Evolutionary conservation across 2,888 invertebrate genomes (phyloP), one percentile per base, ranked within the genome.

Genomic region (Caenorhabditis virilis): DNA sequence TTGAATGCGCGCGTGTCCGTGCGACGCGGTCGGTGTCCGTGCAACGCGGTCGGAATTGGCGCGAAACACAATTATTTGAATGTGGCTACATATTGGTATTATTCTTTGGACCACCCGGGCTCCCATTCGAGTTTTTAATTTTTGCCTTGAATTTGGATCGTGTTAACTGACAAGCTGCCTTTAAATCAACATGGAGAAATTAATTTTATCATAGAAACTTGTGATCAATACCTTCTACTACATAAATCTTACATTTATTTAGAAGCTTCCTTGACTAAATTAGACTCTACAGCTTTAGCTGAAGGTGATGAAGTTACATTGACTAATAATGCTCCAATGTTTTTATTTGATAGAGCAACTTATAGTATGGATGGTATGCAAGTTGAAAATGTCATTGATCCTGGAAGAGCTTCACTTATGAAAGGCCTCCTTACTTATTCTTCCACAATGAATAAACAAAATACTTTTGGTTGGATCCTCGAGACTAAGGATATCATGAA

Each of bases 371-470:
- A 67, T 70, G 68, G 68, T 50, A 50, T 50, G 39, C 39, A 50
- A 50, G 50, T 50, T 41, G 50, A 50, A 50, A 50, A 41, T 41
- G 41, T 41, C 27, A 50, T 50, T 39, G 73, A 75, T 75, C 72
- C 73, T 54, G 72, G 72, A 42, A 64, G 69, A 62, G 73, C 72
- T 42, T 36, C 41, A 61, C 66, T 75, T 30, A 43, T 71, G 38
- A 75, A 75, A 71, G 74, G 72, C 13, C 51, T 71, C n/a, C 41
- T 50, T 26, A 50, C 50, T 41, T 50, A 51, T 66, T 70, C 46
- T 63, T 45, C 26, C 61, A 71, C 72, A 13, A 60, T 71, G 66
- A 73, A 65, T 50, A 69, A 74, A 64, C 73, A 74, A 69, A 72
- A 72, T 42, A 65, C 74, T 41, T 72, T 72, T 65, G 72, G 68